phyloP scores from a whole-genome alignment of 2,113 vertebrate species.

The Cranoglanis bouderius region DNA sequence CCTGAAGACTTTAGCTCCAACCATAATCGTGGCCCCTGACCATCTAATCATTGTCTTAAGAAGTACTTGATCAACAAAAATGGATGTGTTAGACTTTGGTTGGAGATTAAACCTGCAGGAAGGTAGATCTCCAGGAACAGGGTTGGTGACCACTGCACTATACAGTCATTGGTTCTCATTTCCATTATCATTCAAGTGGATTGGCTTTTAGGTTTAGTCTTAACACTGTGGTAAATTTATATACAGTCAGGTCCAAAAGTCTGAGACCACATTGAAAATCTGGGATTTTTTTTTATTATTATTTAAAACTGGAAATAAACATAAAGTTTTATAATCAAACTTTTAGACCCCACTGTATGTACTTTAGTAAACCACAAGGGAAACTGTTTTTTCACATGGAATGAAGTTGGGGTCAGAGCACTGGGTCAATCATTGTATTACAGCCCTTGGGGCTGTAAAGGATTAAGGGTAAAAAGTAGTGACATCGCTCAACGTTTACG shows the following conservation, averaged over 20 bases:
- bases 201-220: neutral
- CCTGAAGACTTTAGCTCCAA: too few relatives aligned
- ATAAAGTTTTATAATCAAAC: neutral
- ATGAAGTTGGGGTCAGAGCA: constrained; percentile 9
- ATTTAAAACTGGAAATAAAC: neutral
- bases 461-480: neutral
- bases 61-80: too few relatives aligned
- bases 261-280: neutral
- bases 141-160: too few relatives aligned
- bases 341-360: neutral
- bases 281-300: neutral
- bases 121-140: too few relatives aligned
- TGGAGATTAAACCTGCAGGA: too few relatives aligned
- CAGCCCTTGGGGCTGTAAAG: neutral
- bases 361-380: neutral
- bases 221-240: neutral
- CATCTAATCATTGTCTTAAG: too few relatives aligned
- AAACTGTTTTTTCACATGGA: constrained; percentile 19
- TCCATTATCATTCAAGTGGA: neutral
- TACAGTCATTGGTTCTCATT: neutral
- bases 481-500: neutral
- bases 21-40: too few relatives aligned
- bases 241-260: neutral
- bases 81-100: too few relatives aligned
- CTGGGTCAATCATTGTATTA: neutral